These are phyloP conservation scores for Telenomus remus DNA, from an alignment of 1,140 invertebrate genomes.

Conservation along the genomic window DNA sequence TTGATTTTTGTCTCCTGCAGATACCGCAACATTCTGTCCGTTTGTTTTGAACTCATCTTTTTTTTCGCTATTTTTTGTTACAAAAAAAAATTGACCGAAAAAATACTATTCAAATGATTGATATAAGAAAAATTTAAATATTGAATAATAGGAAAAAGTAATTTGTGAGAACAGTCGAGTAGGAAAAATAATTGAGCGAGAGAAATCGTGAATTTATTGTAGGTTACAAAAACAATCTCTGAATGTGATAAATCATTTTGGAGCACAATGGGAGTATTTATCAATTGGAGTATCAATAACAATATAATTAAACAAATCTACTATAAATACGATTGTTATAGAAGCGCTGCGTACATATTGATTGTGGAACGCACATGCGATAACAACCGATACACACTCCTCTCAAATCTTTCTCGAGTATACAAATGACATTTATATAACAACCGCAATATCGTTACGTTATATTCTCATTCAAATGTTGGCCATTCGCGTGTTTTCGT, in stretches of 20 bases:
- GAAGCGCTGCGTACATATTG: slow-evolving; percentile 1
- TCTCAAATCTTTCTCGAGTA: slow-evolving; percentile 12
- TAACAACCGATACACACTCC: slow-evolving; percentile 4
- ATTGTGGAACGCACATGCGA: slow-evolving; percentile 8
- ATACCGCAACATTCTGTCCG: too few relatives aligned
- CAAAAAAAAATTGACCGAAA: not conserved
- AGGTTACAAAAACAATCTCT: too few relatives aligned
- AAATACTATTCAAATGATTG: not conserved
- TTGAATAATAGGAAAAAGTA: too few relatives aligned
- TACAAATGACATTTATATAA: slow-evolving; percentile 51
- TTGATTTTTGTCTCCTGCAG: too few relatives aligned
- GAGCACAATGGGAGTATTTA: too few relatives aligned
- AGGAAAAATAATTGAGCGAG: too few relatives aligned
- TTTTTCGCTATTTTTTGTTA: too few relatives aligned
- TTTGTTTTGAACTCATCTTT: too few relatives aligned
- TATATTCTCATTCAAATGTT: slow-evolving; percentile 43
- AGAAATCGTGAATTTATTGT: too few relatives aligned
- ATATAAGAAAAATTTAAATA: not conserved
- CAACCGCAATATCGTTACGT: slow-evolving; percentile 24
- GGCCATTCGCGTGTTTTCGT: slow-evolving; percentile 40
- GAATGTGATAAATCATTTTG: too few relatives aligned
- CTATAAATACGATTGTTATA: too few relatives aligned
- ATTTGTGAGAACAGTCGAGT: too few relatives aligned
- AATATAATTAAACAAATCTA: slow-evolving; percentile 13
- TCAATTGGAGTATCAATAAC: slow-evolving; percentile 5